phyloP scores from a whole-genome alignment of 2,113 vertebrate species.

The Dendropsophus ebraccatus region DNA sequence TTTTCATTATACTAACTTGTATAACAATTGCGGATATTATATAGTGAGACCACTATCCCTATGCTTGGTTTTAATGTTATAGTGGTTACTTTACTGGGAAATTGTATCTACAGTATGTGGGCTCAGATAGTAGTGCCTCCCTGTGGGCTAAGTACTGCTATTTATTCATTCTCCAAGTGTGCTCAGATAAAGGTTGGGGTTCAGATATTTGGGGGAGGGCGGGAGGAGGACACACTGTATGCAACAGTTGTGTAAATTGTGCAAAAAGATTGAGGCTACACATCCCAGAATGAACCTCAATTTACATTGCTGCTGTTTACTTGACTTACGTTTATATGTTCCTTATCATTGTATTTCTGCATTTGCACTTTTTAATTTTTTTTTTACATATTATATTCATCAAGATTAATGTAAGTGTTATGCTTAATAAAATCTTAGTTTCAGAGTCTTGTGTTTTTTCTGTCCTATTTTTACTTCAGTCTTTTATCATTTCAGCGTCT shows the following conservation, averaged over 20 bases:
- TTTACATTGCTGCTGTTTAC: neutral
- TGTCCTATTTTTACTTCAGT: neutral
- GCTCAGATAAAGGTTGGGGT: too few species aligned
- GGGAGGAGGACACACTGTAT: neutral
- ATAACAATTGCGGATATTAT: too few species aligned
- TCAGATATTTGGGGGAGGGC: too few species aligned
- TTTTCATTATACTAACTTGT: too few species aligned
- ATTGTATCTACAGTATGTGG: too few species aligned
- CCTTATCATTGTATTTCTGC: neutral
- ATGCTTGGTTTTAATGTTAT: too few species aligned
- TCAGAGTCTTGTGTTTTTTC: neutral
- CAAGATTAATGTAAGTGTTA: conserved; percentile 14
- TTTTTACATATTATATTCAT: conserved; percentile 9
- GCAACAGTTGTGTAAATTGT: neutral
- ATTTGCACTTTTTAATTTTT: conserved; percentile 47
- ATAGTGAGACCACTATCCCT: too few species aligned
- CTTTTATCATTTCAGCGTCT: neutral
- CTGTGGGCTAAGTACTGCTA: neutral
- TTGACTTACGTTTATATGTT: neutral
- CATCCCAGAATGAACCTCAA: neutral
- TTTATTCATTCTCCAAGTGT: too few species aligned
- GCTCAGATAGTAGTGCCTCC: neutral
- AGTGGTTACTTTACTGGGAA: too few species aligned
- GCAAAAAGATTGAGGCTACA: neutral
- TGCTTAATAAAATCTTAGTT: conserved; percentile 38